These are phyloP conservation scores for Morone chrysops DNA, from an alignment of 2,113 vertebrate genomes.

Conservation along the genomic window DNA sequence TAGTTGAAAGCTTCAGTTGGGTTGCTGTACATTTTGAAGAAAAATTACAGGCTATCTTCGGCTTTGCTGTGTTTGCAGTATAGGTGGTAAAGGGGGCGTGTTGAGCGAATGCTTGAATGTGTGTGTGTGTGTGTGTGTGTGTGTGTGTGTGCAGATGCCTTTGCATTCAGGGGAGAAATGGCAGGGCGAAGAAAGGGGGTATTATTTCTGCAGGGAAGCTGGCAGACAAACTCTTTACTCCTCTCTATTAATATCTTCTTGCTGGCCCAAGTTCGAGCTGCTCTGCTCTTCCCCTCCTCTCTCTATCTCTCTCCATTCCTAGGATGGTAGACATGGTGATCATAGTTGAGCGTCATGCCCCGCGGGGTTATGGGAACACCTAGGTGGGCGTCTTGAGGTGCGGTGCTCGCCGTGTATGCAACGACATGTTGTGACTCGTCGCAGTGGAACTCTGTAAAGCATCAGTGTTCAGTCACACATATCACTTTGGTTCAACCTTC, in stretches of 20 bases:
- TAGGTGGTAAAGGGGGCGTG: slow-evolving; percentile 27
- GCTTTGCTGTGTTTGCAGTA: neutral
- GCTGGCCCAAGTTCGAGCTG: slow-evolving; percentile 36
- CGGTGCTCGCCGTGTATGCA: neutral
- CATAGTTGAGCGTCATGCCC: slow-evolving; percentile 64
- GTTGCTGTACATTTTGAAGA: slow-evolving; percentile 13
- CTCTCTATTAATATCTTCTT: slow-evolving; percentile 70
- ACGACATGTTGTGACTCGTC: slow-evolving; percentile 44
- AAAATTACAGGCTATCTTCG: slow-evolving; percentile 7
- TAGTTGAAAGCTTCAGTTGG: neutral
- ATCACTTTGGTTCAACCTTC: neutral
- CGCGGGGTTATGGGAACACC: slow-evolving; percentile 59
- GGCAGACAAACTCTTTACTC: slow-evolving; percentile 45
- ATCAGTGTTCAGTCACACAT: neutral
- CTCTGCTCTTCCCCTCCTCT: slow-evolving; percentile 30
- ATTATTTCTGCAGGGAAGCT: slow-evolving; percentile 59
- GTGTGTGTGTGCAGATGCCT: neutral
- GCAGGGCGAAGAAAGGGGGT: slow-evolving; percentile 50
- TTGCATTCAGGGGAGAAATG: slow-evolving; percentile 45
- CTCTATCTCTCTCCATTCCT: slow-evolving; percentile 68
- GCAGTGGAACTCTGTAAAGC: slow-evolving; percentile 17
- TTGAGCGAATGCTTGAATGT: neutral
- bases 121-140: neutral
- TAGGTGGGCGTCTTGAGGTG: slow-evolving; percentile 50
- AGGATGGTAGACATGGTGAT: slow-evolving; percentile 71